Evolutionary conservation across 2,888 invertebrate genomes (phyloP).

Genomic region (Sepioteuthis lessoniana): DNA sequence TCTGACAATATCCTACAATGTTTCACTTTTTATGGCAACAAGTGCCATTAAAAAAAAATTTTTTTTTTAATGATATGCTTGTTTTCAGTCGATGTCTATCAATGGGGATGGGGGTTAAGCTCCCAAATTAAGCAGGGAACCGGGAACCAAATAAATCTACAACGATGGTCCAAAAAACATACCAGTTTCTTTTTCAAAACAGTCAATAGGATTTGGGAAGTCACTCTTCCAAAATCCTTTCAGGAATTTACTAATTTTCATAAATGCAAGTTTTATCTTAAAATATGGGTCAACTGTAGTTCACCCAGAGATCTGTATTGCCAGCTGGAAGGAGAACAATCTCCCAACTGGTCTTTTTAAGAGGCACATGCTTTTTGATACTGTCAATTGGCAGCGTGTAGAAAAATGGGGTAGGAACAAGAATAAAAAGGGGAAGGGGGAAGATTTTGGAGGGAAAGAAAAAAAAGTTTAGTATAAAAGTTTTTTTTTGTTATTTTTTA

Average conservation of each 20-base stretch:
- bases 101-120: not conserved
- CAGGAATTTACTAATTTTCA: not conserved
- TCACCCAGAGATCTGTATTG: constrained; percentile 38
- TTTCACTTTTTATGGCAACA: constrained; percentile 37
- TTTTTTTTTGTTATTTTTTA: not conserved
- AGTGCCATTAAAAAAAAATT: not conserved
- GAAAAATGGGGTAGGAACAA: not conserved
- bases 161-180: no score
- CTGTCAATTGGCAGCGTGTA: constrained; percentile 41
- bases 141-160: not conserved
- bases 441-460: not conserved
- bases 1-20: constrained; percentile 42
- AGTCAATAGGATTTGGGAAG: not conserved
- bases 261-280: constrained; percentile 39
- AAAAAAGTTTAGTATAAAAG: not conserved
- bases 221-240: not conserved
- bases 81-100: constrained; percentile 43
- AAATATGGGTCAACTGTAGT: not conserved
- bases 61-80: constrained; percentile 37
- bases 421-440: not conserved
- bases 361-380: constrained; percentile 45
- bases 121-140: not conserved
- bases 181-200: not conserved
- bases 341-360: not conserved
- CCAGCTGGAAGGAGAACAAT: constrained; percentile 24